Evolutionary conservation across 2,113 vertebrate species (phyloP).

Genomic region (Leptobrachium ailaonicum): DNA sequence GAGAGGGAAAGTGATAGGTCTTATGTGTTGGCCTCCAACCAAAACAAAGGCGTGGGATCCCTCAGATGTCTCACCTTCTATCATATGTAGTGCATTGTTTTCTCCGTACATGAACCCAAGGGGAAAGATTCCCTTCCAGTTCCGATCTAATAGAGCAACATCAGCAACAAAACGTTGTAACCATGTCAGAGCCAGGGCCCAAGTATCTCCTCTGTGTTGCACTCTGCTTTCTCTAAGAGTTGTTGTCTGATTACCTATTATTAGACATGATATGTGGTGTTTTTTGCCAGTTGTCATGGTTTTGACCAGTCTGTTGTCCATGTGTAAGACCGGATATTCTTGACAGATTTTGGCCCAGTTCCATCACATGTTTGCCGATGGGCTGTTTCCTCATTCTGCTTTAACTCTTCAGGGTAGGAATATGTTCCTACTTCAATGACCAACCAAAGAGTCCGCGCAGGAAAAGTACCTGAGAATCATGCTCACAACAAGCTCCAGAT

Average conservation of each 20-base stretch:
- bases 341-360: neutral
- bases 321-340: no score
- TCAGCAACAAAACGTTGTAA: neutral
- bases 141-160: neutral
- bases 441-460: no score
- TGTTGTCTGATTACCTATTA: neutral
- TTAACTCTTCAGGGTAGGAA: neutral
- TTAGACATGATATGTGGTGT: neutral
- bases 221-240: no score
- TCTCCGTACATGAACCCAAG: neutral
- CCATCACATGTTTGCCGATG: neutral
- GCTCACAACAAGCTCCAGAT: no score
- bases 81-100: neutral
- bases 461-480: no score
- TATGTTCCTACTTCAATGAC: no score
- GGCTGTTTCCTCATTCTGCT: neutral
- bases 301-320: no score
- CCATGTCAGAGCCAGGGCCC: no score
- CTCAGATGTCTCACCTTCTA: neutral
- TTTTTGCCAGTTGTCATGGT: no score
- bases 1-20: neutral
- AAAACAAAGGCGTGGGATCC: neutral
- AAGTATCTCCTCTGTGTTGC: no score
- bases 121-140: neutral
- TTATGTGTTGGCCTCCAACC: constrained; percentile 4